These are phyloP conservation scores for Drosophila kurseongensis DNA, from an alignment of 1,140 invertebrate species.

Conservation along the genomic window DNA sequence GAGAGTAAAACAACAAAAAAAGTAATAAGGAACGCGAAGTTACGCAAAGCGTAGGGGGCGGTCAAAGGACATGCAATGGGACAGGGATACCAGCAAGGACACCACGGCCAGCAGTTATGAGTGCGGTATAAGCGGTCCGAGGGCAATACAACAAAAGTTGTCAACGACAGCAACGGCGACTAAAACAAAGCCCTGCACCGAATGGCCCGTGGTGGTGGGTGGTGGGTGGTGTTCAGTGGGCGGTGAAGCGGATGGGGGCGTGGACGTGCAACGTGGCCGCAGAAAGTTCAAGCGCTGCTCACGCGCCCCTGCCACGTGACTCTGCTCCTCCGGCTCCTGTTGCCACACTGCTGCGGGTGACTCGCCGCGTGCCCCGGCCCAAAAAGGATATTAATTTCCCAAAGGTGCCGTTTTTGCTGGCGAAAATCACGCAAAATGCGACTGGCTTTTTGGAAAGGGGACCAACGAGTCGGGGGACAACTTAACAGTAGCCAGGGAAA, in stretches of 20 bases:
- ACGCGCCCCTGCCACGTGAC: slow-evolving; percentile 71
- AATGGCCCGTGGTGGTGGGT: slow-evolving; percentile 5
- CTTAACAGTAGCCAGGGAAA: slow-evolving; percentile 40
- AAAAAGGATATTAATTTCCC: slow-evolving; percentile 84
- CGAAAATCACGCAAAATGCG: slow-evolving; percentile 76
- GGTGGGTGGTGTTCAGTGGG: slow-evolving; percentile 10
- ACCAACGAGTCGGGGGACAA: slow-evolving; percentile 35
- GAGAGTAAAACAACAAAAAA: slow-evolving; percentile 24
- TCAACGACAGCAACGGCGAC: slow-evolving; percentile 73
- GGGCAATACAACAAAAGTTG: slow-evolving; percentile 74
- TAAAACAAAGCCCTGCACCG: slow-evolving; percentile 41
- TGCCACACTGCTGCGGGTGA: slow-evolving; percentile 23
- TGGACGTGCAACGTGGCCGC: slow-evolving; percentile 72
- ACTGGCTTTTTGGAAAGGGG: slow-evolving; percentile 3
- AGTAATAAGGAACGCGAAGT: slow-evolving; percentile 71
- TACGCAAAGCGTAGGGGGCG: slow-evolving; percentile 52
- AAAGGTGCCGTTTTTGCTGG: slow-evolving; percentile 79
- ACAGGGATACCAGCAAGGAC: slow-evolving; percentile 64
- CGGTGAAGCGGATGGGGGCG: slow-evolving; percentile 22
- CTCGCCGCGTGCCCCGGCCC: slow-evolving; percentile 57
- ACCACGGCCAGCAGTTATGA: slow-evolving; percentile 58
- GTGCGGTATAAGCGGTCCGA: slow-evolving; percentile 26
- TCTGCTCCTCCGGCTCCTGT: neutral
- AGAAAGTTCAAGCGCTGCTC: slow-evolving; percentile 70
- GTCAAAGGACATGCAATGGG: slow-evolving; percentile 69